A percentile compares a stretch with the other conserved stretches of the same genome.
These are phyloP conservation scores for Sycobia sp. DNA, from an alignment of 1,140 invertebrate species.

Conservation along the genomic window DNA sequence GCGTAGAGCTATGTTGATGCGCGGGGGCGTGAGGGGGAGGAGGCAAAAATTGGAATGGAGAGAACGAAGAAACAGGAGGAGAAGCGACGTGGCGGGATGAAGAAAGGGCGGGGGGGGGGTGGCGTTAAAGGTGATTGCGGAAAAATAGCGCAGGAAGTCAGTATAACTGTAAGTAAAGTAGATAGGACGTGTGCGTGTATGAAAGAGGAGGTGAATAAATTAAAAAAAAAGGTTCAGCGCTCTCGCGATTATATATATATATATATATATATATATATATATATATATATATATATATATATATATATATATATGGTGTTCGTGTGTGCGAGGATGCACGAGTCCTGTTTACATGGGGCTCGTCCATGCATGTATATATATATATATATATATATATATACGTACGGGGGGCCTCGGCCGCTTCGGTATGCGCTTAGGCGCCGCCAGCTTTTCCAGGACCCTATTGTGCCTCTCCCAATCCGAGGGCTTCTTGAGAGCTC, in stretches of 20 bases:
- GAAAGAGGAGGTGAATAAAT: slow-evolving; percentile 11
- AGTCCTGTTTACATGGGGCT: too few relatives aligned
- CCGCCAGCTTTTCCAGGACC: slow-evolving; percentile 39
- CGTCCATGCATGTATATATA: not conserved
- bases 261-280: too few relatives aligned
- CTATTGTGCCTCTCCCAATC: slow-evolving; percentile 47
- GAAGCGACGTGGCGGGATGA: too few relatives aligned
- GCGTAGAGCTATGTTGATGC: not conserved
- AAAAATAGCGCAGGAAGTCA: slow-evolving; percentile 4
- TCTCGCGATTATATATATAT: too few relatives aligned
- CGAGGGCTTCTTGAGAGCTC: slow-evolving; percentile 37
- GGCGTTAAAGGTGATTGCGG: too few relatives aligned
- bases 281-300: too few relatives aligned
- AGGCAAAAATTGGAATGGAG: slow-evolving; percentile 8
- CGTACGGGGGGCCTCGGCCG: slow-evolving; percentile 36
- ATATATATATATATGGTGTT: too few relatives aligned
- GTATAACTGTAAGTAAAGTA: not conserved
- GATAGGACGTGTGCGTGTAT: not conserved
- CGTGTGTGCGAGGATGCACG: too few relatives aligned
- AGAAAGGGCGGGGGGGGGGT: too few relatives aligned
- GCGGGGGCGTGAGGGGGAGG: too few relatives aligned
- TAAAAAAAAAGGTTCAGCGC: too few relatives aligned
- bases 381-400: not conserved
- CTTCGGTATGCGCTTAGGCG: slow-evolving; percentile 37
- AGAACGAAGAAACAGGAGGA: too few relatives aligned